Evolutionary conservation across 2,888 invertebrate species (phyloP), one percentile per base, ranked within the genome.

Genomic region (Prostheceraeus crozeri): DNA sequence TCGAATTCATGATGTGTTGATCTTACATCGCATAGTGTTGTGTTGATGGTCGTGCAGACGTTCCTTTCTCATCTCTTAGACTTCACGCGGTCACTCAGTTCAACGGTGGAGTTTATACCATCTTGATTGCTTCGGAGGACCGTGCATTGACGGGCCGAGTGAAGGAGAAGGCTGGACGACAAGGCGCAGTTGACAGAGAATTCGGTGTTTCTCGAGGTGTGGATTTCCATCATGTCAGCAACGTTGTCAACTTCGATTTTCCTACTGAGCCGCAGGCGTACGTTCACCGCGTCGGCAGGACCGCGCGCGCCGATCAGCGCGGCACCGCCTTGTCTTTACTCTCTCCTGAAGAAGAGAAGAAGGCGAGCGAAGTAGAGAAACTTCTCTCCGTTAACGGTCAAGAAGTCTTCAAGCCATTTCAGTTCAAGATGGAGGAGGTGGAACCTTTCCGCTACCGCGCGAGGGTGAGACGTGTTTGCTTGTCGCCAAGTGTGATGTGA

Each of bases 211-310:
- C 94, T 0, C 82, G 98, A 62, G 98, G 98, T 55, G 93, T 99
- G 58, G 98, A 99, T 79, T 99, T 98, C 76, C 93, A 94, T 70
- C 86, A 85, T 75, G 94, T 99, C 0, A 84, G 93, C 4, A 96
- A 96, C 78, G 90, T 99, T 0, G 85, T 99, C 61, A 99, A 99
- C 78, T 98, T 96, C 78, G 98, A 99, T 79, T 96, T 98, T 76
- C 98, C 98, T 0, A 78, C 82, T 8, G 86, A 87, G 72, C 83
- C 86, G 0, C 85, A 83, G 69, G 85, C 91, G 0, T 99, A 99
- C 73, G 85, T 98, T 62, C 98, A 99, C 75, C 81, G 98, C 69
- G 94, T 93, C 0, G 98, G 96, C 0, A 74, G 80, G 64, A 80
- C 80, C 19, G 80, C 80, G 1, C 69, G 80, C 56, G 80, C 77